These are phyloP conservation scores for Dichetophora obliterata DNA, from an alignment of 2,888 invertebrate genomes.

Conservation along the genomic window DNA sequence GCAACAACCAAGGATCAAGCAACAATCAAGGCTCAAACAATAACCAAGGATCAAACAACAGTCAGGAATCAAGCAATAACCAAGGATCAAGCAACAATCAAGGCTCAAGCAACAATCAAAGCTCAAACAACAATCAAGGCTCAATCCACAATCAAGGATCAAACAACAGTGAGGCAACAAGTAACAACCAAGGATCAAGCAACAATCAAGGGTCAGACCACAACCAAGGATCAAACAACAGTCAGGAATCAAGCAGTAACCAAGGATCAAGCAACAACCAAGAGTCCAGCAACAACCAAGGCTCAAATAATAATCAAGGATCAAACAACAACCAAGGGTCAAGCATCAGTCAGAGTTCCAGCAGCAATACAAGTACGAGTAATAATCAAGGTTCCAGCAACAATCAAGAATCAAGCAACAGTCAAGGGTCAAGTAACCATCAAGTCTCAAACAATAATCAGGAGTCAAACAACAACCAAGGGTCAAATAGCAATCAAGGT, in stretches of 20 bases:
- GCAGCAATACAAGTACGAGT: conserved; percentile 31
- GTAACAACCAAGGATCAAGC: conserved; percentile 14
- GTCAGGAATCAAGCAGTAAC: conserved; percentile 20
- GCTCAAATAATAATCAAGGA: conserved; percentile 33
- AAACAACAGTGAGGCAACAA: conserved; percentile 29
- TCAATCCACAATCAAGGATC: conserved; percentile 4
- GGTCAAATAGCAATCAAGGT: conserved; percentile 22
- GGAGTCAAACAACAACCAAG: not conserved
- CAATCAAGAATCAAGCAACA: not conserved
- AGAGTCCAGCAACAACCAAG: conserved; percentile 44
- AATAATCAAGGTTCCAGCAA: not conserved
- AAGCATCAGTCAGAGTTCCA: conserved; percentile 14
- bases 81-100: not conserved
- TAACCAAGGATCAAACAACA: not conserved
- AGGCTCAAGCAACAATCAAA: not conserved
- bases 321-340: conserved; percentile 33
- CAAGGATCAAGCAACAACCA: conserved; percentile 35
- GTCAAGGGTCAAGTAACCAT: too few species aligned
- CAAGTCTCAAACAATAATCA: too few species aligned
- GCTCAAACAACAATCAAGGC: conserved; percentile 32
- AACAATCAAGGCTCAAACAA: conserved; percentile 30
- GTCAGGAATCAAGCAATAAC: not conserved
- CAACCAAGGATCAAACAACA: not conserved
- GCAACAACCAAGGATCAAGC: conserved; percentile 10
- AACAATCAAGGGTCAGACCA: conserved; percentile 14